Conservation (phyloP, 2,888 invertebrate species). For the Galerucella calmariensis region DNA sequence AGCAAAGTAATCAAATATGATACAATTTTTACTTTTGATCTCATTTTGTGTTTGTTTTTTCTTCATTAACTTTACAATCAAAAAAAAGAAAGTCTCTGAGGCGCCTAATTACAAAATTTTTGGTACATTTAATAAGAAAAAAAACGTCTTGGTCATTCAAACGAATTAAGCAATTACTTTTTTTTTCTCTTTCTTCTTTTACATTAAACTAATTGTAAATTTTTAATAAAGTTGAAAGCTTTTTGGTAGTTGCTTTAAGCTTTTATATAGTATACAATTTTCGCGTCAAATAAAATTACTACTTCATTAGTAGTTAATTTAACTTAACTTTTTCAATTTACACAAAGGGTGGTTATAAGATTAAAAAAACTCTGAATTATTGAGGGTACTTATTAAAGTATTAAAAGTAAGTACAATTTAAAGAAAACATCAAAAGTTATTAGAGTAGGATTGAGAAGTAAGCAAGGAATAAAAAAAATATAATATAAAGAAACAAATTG, state of each 20-base stretch:
- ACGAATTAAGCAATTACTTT: background rate
- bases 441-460: no score
- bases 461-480: no score
- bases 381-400: no score
- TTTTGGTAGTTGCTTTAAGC: background rate
- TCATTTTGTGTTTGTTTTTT: background rate
- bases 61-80: background rate
- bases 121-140: background rate
- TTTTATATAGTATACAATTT: background rate
- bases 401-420: no score
- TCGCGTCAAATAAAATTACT: background rate
- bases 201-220: background rate
- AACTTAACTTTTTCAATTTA: background rate
- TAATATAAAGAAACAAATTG: no score
- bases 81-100: background rate
- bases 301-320: background rate
- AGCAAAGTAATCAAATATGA: no score
- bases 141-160: background rate
- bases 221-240: constrained; percentile 1
- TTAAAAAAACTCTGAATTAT: background rate
- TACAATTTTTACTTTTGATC: background rate
- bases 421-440: no score
- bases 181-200: background rate
- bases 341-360: background rate
- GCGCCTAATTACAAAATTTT: background rate